Conservation (phyloP, 2,888 invertebrate genomes). For the Drosophila fungiperda region DNA sequence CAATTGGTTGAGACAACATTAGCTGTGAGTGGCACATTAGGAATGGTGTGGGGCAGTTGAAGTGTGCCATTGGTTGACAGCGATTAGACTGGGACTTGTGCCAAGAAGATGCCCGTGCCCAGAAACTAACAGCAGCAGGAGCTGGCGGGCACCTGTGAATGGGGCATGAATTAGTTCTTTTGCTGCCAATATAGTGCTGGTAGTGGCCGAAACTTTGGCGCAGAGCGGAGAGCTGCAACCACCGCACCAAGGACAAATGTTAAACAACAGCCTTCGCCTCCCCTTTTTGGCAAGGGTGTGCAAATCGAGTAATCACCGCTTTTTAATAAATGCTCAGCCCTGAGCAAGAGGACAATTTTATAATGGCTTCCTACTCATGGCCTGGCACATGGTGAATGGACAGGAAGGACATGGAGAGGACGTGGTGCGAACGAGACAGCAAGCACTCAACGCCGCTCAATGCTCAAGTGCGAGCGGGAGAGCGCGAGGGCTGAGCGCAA, state of each 20-base stretch:
- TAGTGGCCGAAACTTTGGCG: conserved; percentile 18
- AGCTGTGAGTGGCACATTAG: conserved; percentile 17
- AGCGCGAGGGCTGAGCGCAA: conserved; percentile 41
- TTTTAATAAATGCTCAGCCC: conserved; percentile 63
- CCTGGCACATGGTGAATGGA: conserved; percentile 29
- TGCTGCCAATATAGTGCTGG: conserved; percentile 30
- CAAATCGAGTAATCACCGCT: conserved; percentile 68
- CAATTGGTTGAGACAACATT: conserved; percentile 21
- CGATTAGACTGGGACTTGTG: conserved; percentile 11
- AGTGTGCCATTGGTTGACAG: conserved; percentile 3
- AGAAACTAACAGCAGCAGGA: conserved; percentile 23
- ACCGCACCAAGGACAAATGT: conserved; percentile 20
- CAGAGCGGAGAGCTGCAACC: conserved; percentile 24
- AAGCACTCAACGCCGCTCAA: neutral
- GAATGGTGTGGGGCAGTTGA: conserved; percentile 15
- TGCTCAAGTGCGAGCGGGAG: conserved; percentile 25
- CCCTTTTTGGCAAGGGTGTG: conserved; percentile 39
- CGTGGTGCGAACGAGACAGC: conserved; percentile 16
- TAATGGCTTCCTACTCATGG: conserved; percentile 69
- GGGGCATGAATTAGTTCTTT: conserved; percentile 55
- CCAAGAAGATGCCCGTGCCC: conserved; percentile 13
- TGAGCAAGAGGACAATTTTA: conserved; percentile 46
- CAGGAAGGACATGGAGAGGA: conserved; percentile 46
- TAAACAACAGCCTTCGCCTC: conserved; percentile 14
- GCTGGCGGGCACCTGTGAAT: conserved; percentile 17